A percentile compares a stretch with the other conserved stretches of the same genome.
These are phyloP conservation scores for Anastrepha ludens DNA, from an alignment of 1,140 invertebrate genomes.

Conservation along the genomic window DNA sequence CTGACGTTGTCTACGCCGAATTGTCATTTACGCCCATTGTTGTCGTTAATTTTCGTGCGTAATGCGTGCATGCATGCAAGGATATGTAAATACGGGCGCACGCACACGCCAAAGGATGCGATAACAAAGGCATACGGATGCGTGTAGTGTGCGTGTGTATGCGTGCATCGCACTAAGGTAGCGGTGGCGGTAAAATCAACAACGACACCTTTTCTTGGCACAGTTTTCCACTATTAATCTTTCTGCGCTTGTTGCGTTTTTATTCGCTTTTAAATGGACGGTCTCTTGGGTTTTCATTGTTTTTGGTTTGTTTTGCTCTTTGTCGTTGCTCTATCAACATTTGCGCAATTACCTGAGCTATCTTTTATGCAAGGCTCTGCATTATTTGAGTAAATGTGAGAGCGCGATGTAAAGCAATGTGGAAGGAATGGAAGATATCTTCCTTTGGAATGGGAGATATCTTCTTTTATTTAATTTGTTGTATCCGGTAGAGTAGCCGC, in stretches of 20 bases:
- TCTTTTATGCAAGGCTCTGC: background rate
- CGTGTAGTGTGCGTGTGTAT: background rate
- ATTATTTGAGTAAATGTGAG: background rate
- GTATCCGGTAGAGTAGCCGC: background rate
- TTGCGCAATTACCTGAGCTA: constrained; percentile 34
- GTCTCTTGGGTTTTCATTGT: background rate
- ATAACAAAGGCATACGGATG: too few species aligned
- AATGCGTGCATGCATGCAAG: background rate
- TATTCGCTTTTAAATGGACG: too few species aligned
- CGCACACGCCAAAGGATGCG: background rate
- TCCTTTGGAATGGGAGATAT: background rate
- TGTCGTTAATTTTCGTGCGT: constrained; percentile 33
- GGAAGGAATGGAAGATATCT: background rate
- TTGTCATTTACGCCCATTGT: constrained; percentile 51
- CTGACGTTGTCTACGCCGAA: background rate
- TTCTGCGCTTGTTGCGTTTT: background rate
- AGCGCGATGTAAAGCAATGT: background rate
- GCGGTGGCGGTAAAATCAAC: background rate
- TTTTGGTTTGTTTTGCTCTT: background rate
- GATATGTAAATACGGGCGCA: background rate
- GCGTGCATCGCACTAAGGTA: too few species aligned
- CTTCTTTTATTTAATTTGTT: constrained; percentile 8
- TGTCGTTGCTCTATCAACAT: constrained; percentile 14
- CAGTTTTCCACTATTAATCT: constrained; percentile 43
- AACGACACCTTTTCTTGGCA: constrained; percentile 41